Base-by-base conservation (phyloP, 2,113 vertebrate species). In the Opisthocomus hoazin region DNA sequence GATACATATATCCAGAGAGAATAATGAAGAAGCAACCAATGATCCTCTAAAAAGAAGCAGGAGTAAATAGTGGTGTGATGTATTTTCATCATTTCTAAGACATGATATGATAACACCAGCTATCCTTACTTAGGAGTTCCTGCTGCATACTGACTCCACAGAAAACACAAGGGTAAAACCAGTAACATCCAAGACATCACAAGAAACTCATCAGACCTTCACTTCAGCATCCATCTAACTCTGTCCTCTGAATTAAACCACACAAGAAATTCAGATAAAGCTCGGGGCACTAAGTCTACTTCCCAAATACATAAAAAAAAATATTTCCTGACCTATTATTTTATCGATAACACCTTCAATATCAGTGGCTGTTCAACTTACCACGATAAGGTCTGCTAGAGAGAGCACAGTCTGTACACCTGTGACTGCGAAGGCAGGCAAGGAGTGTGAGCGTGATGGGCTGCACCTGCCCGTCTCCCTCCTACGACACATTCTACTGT, bases 381-480 rank as follows among this genome's bases (percentile, higher is more conserved):
- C 2, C 13, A 17, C 13, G 19, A 1, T 7, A 4, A 10, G 23
- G 29, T 66, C 27, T 78, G 45, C 54, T 4, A 26, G 23, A 63
- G 26, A 29, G 23, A 57, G 34, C 24, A 4, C 1, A 21, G 27
- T n/a, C n/a, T 69, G 48, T 11, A 0, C 23, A 66, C 65, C 19
- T 26, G 43, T 5, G 0, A 8, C 19, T 2, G 24, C 18, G 74
- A n/a, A 18, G 29, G 43, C 57, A 50, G 50, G 48, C 41, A 69
- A 37, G 1, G 21, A 58, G 80, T 3, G 6, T 17, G 37, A 85
- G 34, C 32, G 12, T 12, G 21, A 6, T 19, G 9, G 50, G 50
- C 1, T 17, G 9, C 4, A 39, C 29, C 24, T 1, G 0, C 20
- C 9, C 27, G 29, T 5, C 15, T 29, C 19, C n/a, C n/a, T 53